Evolutionary conservation across 2,797 vertebrate species (phyloP).

Genomic region (Rhadinocentrus ornatus): DNA sequence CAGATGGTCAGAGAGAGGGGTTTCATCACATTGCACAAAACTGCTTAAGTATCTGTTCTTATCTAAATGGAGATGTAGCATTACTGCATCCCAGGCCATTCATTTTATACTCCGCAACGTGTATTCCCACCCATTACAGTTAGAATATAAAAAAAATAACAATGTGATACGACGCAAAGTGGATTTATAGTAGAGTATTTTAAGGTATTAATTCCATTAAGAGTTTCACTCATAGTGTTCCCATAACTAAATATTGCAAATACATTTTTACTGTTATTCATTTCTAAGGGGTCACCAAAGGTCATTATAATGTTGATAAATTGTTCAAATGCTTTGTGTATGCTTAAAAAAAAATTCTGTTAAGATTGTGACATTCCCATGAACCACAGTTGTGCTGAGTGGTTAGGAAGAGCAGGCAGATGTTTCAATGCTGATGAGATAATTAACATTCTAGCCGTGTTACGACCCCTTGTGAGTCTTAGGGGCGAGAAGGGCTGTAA

Average conservation of each 20-base stretch:
- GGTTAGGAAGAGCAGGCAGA: not conserved
- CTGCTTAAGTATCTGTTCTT: constrained; percentile 37
- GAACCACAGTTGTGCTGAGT: not conserved
- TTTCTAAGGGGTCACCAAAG: not conserved
- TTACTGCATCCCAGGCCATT: constrained; percentile 17
- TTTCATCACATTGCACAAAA: constrained; percentile 56
- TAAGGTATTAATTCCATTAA: not conserved
- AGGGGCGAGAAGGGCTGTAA: too few relatives aligned
- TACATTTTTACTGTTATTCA: not conserved
- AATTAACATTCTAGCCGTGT: not conserved
- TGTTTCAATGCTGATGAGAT: not conserved
- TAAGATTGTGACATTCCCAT: not conserved
- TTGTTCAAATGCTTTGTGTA: not conserved
- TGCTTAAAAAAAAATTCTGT: not conserved
- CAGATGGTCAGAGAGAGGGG: constrained; percentile 64
- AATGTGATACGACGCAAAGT: not conserved
- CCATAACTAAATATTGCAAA: not conserved
- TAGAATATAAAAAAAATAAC: not conserved
- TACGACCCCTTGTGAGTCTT: too few relatives aligned
- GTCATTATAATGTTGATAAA: not conserved
- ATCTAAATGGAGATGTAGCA: constrained; percentile 40
- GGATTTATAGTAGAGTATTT: not conserved
- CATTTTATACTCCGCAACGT: constrained; percentile 13
- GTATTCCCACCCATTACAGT: constrained; percentile 1
- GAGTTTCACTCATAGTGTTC: not conserved